phyloP scores from a whole-genome alignment of 1,140 invertebrate species.

The Tetramorium simillimum region DNA sequence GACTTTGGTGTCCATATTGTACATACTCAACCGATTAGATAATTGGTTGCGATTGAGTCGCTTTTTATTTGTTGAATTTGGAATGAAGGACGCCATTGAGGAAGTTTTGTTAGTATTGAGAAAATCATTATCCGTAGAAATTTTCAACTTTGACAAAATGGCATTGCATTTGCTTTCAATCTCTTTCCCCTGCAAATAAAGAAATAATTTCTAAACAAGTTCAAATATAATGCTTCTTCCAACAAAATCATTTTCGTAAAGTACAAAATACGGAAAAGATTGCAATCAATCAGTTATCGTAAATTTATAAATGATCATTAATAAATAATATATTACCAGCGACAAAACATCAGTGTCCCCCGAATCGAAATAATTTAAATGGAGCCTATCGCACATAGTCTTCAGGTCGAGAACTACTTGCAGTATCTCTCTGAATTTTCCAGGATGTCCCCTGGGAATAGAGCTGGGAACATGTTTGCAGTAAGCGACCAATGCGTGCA shows the following conservation, averaged over 20 bases:
- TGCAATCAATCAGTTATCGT: not conserved
- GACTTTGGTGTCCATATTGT: conserved; percentile 73
- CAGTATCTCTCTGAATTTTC: conserved; percentile 81
- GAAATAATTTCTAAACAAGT: conserved; percentile 31
- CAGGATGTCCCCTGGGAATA: conserved; percentile 78
- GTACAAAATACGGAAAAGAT: not conserved
- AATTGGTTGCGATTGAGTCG: conserved; percentile 57
- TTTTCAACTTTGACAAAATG: conserved; percentile 79
- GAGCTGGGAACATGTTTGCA: conserved; percentile 83
- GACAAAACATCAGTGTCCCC: conserved; percentile 76
- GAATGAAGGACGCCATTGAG: conserved; percentile 68
- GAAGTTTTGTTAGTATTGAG: conserved; percentile 65
- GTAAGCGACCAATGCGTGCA: conserved; percentile 81
- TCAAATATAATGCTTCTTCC: conserved; percentile 4
- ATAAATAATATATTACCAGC: conserved; percentile 72
- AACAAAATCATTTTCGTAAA: not conserved
- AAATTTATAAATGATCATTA: conserved; percentile 6
- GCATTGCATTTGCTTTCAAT: conserved; percentile 76
- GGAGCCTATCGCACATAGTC: conserved; percentile 78
- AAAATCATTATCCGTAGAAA: conserved; percentile 76
- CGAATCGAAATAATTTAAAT: conserved; percentile 79
- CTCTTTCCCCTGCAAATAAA: conserved; percentile 76
- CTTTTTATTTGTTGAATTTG: conserved; percentile 69
- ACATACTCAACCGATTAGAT: conserved; percentile 78
- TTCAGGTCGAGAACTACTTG: conserved; percentile 78